Conservation (phyloP, 2,797 vertebrate species). For the Macropodus opercularis region DNA sequence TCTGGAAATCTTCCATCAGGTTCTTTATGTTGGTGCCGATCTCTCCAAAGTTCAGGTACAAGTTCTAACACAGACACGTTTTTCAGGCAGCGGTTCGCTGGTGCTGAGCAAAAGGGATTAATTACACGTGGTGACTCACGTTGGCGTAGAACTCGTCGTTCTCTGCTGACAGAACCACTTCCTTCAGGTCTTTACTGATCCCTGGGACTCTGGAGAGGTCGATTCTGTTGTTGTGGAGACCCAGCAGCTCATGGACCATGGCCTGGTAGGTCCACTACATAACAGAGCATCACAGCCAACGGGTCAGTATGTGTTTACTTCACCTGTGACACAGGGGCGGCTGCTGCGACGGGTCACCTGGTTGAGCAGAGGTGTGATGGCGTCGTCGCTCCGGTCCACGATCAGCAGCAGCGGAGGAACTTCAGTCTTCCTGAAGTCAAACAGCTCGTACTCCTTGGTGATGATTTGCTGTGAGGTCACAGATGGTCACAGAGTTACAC, state of each 20-base stretch:
- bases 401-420: slow-evolving; percentile 93
- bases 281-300: not conserved
- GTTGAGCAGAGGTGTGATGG: slow-evolving; percentile 94
- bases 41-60: slow-evolving; percentile 97
- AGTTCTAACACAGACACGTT: slow-evolving; percentile 81
- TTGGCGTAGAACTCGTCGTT: slow-evolving; percentile 98
- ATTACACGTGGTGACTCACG: slow-evolving; percentile 72
- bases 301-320: not conserved
- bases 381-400: slow-evolving; percentile 92
- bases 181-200: slow-evolving; percentile 91
- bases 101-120: not conserved
- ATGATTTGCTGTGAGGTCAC: slow-evolving; percentile 89
- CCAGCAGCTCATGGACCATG: slow-evolving; percentile 96
- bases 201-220: slow-evolving; percentile 94
- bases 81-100: not conserved
- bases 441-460: slow-evolving; percentile 96
- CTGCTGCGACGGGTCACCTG: slow-evolving; percentile 69
- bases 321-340: not conserved
- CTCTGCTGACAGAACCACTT: slow-evolving; percentile 95
- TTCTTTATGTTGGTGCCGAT: slow-evolving; percentile 98
- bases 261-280: slow-evolving; percentile 95
- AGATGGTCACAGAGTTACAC: too few species aligned
- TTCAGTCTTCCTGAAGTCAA: slow-evolving; percentile 96
- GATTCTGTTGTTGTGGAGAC: slow-evolving; percentile 97
- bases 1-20: slow-evolving; percentile 98